Percentiles rank a stretch among this genome's conserved stretches.
These are phyloP conservation scores for Lycodopsis pacificus DNA, from an alignment of 2,797 vertebrate species.

Conservation along the genomic window DNA sequence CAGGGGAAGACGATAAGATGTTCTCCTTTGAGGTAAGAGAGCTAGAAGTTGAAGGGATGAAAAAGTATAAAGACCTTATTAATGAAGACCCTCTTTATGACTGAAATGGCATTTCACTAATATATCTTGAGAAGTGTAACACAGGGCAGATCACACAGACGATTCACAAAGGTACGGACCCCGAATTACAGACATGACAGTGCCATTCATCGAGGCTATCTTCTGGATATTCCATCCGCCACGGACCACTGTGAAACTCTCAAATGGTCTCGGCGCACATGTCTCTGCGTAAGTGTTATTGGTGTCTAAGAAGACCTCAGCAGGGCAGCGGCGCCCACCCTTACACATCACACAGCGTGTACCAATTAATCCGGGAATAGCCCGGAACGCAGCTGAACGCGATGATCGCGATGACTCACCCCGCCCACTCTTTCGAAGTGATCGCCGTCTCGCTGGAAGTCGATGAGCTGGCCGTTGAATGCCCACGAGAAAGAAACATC, in stretches of 20 bases:
- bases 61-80: slow-evolving; percentile 70
- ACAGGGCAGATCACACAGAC: slow-evolving; percentile 29
- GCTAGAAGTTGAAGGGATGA: slow-evolving; percentile 62
- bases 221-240: not conserved
- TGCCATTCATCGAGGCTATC: not conserved
- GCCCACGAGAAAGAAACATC: slow-evolving; percentile 95
- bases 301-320: slow-evolving; percentile 44
- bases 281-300: slow-evolving; percentile 36
- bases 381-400: slow-evolving; percentile 51
- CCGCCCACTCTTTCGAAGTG: slow-evolving; percentile 95
- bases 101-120: slow-evolving; percentile 57
- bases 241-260: slow-evolving; percentile 37
- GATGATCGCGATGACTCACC: slow-evolving; percentile 86
- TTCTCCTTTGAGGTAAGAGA: slow-evolving; percentile 69
- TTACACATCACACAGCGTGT: slow-evolving; percentile 48
- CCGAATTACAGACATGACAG: slow-evolving; percentile 24
- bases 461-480: slow-evolving; percentile 91
- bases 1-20: slow-evolving; percentile 67
- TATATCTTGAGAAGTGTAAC: slow-evolving; percentile 53
- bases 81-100: slow-evolving; percentile 57
- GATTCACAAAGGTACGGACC: slow-evolving; percentile 52
- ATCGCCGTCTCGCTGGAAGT: slow-evolving; percentile 89
- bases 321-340: slow-evolving; percentile 50
- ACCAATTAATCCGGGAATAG: slow-evolving; percentile 70
- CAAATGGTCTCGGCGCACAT: slow-evolving; percentile 36